Evolutionary conservation across 92 coral and sea anemone genomes (phyloP).

Genomic region (Zoanthus gigantus): DNA sequence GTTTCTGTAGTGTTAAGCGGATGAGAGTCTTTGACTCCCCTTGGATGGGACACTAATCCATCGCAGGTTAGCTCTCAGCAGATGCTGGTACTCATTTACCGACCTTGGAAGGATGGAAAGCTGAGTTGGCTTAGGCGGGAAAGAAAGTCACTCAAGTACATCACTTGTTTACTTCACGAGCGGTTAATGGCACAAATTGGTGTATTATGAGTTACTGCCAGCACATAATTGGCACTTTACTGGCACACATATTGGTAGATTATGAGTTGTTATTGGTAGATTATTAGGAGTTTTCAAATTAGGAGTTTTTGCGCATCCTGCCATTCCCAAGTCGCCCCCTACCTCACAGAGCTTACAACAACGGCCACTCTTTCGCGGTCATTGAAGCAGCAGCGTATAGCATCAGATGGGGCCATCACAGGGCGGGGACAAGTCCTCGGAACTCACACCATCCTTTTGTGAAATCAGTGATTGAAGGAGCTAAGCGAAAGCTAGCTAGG

Average conservation of each 20-base stretch:
- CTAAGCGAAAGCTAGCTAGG: constrained; percentile 40
- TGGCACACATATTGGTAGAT: neutral
- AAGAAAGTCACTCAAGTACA: neutral
- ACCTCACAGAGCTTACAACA: too few species aligned
- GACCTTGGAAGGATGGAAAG: too few species aligned
- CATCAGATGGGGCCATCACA: constrained; percentile 34
- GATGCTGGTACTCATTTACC: too few species aligned
- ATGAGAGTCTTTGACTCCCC: too few species aligned
- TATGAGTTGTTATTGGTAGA: constrained; percentile 5
- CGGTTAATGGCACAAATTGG: neutral
- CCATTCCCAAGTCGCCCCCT: too few species aligned
- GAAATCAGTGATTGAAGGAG: constrained; percentile 49
- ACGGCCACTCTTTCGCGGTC: neutral
- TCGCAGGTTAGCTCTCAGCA: too few species aligned
- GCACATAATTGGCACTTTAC: constrained; percentile 3
- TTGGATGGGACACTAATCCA: too few species aligned
- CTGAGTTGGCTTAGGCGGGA: too few species aligned
- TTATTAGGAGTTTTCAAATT: neutral
- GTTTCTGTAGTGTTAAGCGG: too few species aligned
- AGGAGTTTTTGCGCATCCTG: too few species aligned
- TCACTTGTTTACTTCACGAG: neutral
- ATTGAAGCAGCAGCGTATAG: neutral
- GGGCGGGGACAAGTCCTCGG: neutral
- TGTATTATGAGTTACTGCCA: neutral
- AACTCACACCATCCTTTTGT: constrained; percentile 1